These are phyloP conservation scores for Pagrus major DNA, from an alignment of 2,113 vertebrate genomes.

Conservation along the genomic window DNA sequence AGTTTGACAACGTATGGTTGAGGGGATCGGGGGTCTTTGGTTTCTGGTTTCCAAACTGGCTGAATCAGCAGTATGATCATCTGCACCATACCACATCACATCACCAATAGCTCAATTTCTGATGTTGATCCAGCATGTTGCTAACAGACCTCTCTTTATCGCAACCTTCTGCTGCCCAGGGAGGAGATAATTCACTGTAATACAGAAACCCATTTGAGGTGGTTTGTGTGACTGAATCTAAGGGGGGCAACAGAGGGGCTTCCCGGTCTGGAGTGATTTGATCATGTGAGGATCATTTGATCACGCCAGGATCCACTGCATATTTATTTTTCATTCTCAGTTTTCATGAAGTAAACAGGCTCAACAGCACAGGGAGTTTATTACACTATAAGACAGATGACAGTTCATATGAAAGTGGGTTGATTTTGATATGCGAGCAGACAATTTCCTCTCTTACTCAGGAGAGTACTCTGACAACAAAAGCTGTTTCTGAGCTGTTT, in stretches of 20 bases:
- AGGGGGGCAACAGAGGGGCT: neutral
- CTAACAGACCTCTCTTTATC: constrained; percentile 69
- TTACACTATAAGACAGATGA: neutral
- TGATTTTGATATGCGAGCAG: neutral
- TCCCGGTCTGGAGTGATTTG: constrained; percentile 28
- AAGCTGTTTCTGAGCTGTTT: neutral
- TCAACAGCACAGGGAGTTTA: neutral
- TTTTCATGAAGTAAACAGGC: constrained; percentile 17
- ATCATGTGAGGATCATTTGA: constrained; percentile 36
- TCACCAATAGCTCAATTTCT: constrained; percentile 43
- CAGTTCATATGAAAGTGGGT: neutral
- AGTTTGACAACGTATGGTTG: constrained; percentile 42
- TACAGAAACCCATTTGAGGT: constrained; percentile 58
- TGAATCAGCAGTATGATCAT: constrained; percentile 74
- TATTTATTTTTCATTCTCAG: constrained; percentile 6
- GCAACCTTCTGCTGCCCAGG: constrained; percentile 39
- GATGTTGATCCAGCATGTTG: constrained; percentile 69
- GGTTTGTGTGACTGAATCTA: constrained; percentile 49
- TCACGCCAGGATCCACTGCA: constrained; percentile 25
- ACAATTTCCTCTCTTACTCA: neutral
- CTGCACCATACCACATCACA: constrained; percentile 69
- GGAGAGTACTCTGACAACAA: constrained; percentile 1
- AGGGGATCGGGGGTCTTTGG: constrained; percentile 61
- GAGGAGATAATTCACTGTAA: constrained; percentile 63
- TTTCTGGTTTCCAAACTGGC: constrained; percentile 76